These are phyloP conservation scores for Canis aureus DNA, from an alignment of 2,113 vertebrate species.

Conservation along the genomic window DNA sequence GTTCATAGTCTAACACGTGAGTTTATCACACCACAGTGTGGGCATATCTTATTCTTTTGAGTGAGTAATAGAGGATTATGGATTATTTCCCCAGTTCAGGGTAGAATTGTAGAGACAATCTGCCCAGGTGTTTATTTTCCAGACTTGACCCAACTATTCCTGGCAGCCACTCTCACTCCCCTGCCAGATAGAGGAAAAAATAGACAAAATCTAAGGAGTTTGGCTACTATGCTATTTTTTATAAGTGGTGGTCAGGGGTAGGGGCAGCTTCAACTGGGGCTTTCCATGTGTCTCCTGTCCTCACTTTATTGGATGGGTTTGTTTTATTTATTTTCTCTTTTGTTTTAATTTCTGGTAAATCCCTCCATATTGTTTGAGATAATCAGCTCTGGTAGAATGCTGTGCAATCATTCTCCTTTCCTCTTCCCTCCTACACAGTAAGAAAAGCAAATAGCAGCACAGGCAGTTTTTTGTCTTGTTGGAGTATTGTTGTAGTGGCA, in stretches of 20 bases:
- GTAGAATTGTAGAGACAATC: background rate
- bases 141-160: background rate
- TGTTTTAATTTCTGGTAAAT: conserved; percentile 50
- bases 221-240: background rate
- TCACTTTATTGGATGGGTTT: background rate
- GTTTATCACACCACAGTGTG: background rate
- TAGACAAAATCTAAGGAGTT: background rate
- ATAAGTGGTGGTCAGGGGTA: background rate
- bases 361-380: background rate
- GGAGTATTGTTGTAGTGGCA: background rate
- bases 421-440: background rate
- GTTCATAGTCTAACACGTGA: background rate
- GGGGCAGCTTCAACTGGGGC: background rate
- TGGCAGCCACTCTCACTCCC: background rate
- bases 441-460: conserved; percentile 14
- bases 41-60: background rate
- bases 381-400: background rate
- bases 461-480: background rate
- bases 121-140: background rate
- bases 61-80: background rate
- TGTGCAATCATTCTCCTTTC: background rate
- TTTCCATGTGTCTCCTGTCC: background rate
- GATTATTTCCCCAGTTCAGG: background rate
- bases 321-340: conserved; percentile 15
- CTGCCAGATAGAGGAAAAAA: background rate